Evolutionary conservation across 2,797 vertebrate genomes (phyloP), one percentile per base, ranked within the genome.

Genomic region (Helarctos malayanus): DNA sequence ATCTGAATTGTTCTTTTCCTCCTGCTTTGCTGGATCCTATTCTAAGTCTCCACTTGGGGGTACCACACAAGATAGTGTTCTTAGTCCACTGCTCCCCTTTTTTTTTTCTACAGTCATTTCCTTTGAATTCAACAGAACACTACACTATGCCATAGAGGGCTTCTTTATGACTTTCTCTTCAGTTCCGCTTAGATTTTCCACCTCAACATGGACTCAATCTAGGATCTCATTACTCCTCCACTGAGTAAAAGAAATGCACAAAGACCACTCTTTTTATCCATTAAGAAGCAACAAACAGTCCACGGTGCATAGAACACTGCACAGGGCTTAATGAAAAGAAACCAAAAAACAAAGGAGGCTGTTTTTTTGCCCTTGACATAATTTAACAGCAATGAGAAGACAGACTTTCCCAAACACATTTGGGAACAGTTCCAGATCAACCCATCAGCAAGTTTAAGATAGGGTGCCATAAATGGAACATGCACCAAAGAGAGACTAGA

Each of bases 11-110:
- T 47, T 84, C 35, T 69, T 85, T 71, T 15, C 69, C 12, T 89
- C 41, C 88, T 38, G 90, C 23, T 95, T 69, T 76, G 12, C 69
- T 91, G 75, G 23, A 65, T 91, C 7, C 79, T 95, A 38, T 38
- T 65, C 73, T 88, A 85, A 59, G 29, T 47, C 41, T 41, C 68
- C 92, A 69, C 57, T 16, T 71, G 23, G 73, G 69, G 49, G 9
- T 32, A 79, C 38, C 9, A 81, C 35, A 59, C 45, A 79, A 78
- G 79, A 52, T 68, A 71, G 54, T 8, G 14, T 25, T 90, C 38
- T 85, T 29, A 56, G 29, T 19, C 65, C 9, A 21, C 7, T 69
- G 41, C 7, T 61, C 32, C 69, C 32, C 13, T 45, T 56, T 56
- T 89, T 63, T 41, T 41, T 41, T 41, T 6, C n/a, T 47, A 56